phyloP scores from a whole-genome alignment of 2,113 vertebrate genomes.

The Tetrax tetrax region DNA sequence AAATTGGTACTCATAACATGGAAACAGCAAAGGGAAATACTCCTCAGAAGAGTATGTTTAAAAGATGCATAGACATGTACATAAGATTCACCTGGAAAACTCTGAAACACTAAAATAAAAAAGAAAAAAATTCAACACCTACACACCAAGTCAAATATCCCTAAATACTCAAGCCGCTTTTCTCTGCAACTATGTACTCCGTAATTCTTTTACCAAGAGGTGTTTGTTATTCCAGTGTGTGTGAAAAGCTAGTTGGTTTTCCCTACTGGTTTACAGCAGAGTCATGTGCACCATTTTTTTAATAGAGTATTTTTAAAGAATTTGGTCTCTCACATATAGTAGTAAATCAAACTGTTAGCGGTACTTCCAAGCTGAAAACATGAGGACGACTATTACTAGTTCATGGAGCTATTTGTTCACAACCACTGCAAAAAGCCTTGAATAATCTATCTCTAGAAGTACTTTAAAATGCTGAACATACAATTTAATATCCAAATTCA shows the following conservation, averaged over 20 bases:
- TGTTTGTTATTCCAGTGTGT: constrained; percentile 20
- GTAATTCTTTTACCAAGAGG: neutral
- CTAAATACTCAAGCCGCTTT: constrained; percentile 24
- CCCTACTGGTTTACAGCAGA: neutral
- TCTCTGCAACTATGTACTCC: neutral
- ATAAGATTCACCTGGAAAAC: neutral
- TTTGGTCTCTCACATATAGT: neutral
- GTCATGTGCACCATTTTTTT: neutral
- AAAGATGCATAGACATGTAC: neutral
- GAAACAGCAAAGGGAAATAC: constrained; percentile 29
- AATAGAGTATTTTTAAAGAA: neutral
- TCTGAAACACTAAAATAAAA: constrained; percentile 42
- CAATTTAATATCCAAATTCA: neutral
- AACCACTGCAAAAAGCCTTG: neutral
- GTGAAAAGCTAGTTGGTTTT: constrained; percentile 1
- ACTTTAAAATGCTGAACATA: neutral
- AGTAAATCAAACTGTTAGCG: neutral
- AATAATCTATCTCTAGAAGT: neutral
- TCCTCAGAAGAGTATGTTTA: constrained; percentile 16
- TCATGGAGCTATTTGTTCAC: neutral
- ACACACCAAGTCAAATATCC: neutral
- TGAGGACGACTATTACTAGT: neutral
- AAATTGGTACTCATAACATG: neutral
- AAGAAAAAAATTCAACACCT: neutral
- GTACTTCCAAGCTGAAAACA: neutral